Evolutionary conservation across 2,113 vertebrate species (phyloP).

Genomic region (Calyptommatus sinebrachiatus): DNA sequence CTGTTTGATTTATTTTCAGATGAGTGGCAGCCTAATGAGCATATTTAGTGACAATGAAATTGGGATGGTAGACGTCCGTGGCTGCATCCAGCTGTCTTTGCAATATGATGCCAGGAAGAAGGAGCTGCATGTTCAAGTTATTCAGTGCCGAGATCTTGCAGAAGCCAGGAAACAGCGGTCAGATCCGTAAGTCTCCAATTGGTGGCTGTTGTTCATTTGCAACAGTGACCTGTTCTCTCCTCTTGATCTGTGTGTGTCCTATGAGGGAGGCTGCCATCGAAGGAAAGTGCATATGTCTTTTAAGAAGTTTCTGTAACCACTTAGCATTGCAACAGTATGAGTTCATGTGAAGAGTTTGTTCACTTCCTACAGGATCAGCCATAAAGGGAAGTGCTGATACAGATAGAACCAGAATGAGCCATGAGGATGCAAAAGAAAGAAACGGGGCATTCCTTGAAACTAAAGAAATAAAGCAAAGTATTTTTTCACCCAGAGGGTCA

Average conservation of each 20-base stretch:
- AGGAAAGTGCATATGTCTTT: not conserved
- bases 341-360: not conserved
- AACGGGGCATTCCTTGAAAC: no score
- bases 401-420: not conserved
- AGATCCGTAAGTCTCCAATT: conserved; percentile 82
- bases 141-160: conserved; percentile 86
- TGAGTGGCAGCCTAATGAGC: conserved; percentile 90
- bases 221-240: accelerated
- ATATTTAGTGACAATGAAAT: conserved; percentile 87
- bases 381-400: not conserved
- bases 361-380: not conserved
- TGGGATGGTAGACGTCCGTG: conserved; percentile 79
- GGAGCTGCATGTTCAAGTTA: conserved; percentile 84
- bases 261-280: not conserved
- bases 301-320: not conserved
- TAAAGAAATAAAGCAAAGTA: no score
- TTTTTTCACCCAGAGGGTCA: no score
- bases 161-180: conserved; percentile 82
- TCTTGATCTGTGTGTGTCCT: not conserved
- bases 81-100: conserved; percentile 85
- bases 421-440: no score
- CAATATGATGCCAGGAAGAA: conserved; percentile 74
- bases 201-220: not conserved
- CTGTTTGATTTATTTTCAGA: conserved; percentile 59
- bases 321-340: not conserved